Base-by-base conservation (phyloP, 1,140 invertebrate genomes). In the Saxidomus purpurata region DNA sequence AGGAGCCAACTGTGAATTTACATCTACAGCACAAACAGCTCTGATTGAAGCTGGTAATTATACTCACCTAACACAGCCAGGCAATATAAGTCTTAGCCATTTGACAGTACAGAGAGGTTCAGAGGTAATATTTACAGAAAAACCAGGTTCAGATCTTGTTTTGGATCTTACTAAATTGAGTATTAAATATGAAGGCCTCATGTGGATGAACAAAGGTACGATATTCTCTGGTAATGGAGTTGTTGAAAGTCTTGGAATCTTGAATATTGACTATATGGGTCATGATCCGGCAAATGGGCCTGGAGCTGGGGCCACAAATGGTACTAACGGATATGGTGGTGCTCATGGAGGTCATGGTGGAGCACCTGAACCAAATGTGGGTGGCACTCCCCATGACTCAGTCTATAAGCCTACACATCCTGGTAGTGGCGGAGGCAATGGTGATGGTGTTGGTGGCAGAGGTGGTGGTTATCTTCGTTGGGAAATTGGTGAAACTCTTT, bases 281-380 rank as follows among this genome's bases (percentile, higher is more conserved):
- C 90, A 90, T 87, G 59, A 15, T 22, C 59, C 87, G 49, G 38
- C 90, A 69, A 67, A 47, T 52, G 92, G 91, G 6, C 89, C 91
- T 61, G 92, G 92, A 31, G 63, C 61, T 43, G 93, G 91, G 11
- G 80, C 17, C n/a, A 91, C 93, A 25, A 82, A 85, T 36, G 71
- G 80, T 36, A 82, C 63, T 2, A 47, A 71, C 25, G 93, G 92
- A 25, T 91, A 89, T 87, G 93, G 93, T 31, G 93, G 89, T 59
- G 90, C 93, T 36, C 93, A 94, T 83, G 93, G 93, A 47, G 93
- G 93, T 22, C 93, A 94, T 84, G 93, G 93, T 49, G 93, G 93
- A 15, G 93, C 92, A 28, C 90, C 88, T 19, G 82, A 90, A 47
- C 90, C 90, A 63, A 31, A 85, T 15, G 89, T 69, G 36, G 92